Percentiles rank a stretch among this genome's conserved stretches.
phyloP scores from a whole-genome alignment of 2,797 vertebrate genomes.

The Sebastes itinus region DNA sequence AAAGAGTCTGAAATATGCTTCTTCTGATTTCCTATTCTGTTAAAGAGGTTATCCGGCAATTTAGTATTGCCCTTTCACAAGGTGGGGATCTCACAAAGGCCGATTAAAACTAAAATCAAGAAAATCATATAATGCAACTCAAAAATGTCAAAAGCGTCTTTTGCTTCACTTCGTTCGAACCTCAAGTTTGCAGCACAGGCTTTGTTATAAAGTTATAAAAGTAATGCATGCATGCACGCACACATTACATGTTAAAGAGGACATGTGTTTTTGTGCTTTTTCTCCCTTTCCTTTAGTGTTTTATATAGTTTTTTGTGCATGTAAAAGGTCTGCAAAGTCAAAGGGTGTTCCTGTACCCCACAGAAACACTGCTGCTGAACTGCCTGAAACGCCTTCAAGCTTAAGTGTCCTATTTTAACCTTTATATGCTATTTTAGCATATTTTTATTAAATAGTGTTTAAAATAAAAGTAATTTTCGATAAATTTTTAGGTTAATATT shows the following conservation, averaged over 20 bases:
- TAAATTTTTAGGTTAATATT: no score
- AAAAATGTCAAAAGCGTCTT: background rate
- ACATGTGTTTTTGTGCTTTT: no score
- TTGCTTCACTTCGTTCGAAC: background rate
- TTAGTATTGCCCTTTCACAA: background rate
- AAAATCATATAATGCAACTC: background rate
- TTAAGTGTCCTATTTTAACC: accelerated
- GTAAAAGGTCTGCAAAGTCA: background rate
- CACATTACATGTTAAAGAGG: background rate
- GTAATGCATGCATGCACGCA: background rate
- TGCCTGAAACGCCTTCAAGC: no score
- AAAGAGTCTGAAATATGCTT: background rate
- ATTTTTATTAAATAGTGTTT: no score
- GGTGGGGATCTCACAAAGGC: background rate
- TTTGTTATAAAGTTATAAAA: background rate
- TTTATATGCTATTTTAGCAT: no score
- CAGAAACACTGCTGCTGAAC: no score
- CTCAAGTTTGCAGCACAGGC: background rate
- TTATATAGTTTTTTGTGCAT: no score
- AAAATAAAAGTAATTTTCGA: no score
- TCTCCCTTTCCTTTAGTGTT: no score
- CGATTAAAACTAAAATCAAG: background rate
- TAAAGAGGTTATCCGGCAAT: background rate
- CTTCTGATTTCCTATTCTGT: background rate
- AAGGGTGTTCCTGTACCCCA: no score